Percentiles rank a stretch among this genome's conserved stretches.
These are phyloP conservation scores for Drosophila basisetae DNA, from an alignment of 2,888 invertebrate species.

Conservation along the genomic window DNA sequence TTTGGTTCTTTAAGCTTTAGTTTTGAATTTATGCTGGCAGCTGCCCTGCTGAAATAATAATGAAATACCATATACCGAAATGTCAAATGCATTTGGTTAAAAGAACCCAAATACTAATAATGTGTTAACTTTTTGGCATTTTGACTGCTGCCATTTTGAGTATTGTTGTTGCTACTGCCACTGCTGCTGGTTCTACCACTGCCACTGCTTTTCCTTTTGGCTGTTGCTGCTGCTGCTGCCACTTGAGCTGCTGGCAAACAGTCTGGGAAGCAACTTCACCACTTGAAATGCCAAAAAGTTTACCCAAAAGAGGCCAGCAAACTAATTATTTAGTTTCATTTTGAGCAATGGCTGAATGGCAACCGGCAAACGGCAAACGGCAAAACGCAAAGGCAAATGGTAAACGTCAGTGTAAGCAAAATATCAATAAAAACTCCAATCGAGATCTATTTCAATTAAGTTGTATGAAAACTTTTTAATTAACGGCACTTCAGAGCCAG, in stretches of 20 bases:
- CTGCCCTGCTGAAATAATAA: conserved; percentile 46
- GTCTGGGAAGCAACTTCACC: conserved; percentile 74
- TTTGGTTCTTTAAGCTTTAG: conserved; percentile 28
- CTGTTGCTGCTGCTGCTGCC: conserved; percentile 52
- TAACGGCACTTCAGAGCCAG: conserved; percentile 70
- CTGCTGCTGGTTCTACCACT: not conserved
- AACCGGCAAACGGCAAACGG: conserved; percentile 23
- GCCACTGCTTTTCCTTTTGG: conserved; percentile 18
- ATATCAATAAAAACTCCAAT: conserved; percentile 80
- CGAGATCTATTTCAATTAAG: conserved; percentile 80
- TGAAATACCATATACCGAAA: conserved; percentile 54
- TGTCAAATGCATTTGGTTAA: conserved; percentile 74
- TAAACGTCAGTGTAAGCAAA: conserved; percentile 74
- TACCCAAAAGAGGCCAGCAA: conserved; percentile 78
- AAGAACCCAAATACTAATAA: conserved; percentile 66
- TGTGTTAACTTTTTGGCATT: conserved; percentile 77
- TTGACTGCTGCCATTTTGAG: conserved; percentile 62
- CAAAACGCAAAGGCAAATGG: conserved; percentile 37
- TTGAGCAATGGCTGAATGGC: conserved; percentile 48
- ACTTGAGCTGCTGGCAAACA: conserved; percentile 78
- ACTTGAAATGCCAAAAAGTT: conserved; percentile 78
- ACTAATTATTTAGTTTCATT: conserved; percentile 80
- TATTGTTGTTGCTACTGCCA: conserved; percentile 24
- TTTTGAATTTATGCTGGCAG: conserved; percentile 72
- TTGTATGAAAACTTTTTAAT: conserved; percentile 80